A percentile compares a stretch with the other conserved stretches of the same genome.
phyloP scores from a whole-genome alignment of 2,888 invertebrate genomes.

The Latheticus oryzae region DNA sequence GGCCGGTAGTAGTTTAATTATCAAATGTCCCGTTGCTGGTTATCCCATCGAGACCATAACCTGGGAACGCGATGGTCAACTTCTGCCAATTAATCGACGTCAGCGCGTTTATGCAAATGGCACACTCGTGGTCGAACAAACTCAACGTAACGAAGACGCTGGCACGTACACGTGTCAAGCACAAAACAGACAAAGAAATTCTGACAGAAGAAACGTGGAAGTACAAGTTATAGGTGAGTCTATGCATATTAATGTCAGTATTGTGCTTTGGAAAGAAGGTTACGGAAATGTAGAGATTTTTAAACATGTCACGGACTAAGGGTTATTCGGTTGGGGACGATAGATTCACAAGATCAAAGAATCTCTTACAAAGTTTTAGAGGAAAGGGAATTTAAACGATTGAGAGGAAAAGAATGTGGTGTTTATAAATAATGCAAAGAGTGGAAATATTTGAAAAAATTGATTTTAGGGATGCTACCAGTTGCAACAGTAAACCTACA shows the following conservation, averaged over 20 bases:
- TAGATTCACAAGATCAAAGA: constrained; percentile 24
- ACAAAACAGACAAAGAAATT: constrained; percentile 83
- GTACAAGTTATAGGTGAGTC: constrained; percentile 73
- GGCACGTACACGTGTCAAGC: constrained; percentile 93
- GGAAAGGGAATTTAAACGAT: too few species aligned
- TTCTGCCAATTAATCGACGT: constrained; percentile 87
- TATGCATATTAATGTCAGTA: constrained; percentile 26
- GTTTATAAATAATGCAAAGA: too few species aligned
- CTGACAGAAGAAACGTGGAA: constrained; percentile 80
- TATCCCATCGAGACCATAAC: constrained; percentile 88
- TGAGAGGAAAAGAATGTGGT: too few species aligned
- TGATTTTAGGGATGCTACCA: too few species aligned
- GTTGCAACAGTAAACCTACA: too few species aligned
- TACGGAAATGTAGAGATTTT: constrained; percentile 11
- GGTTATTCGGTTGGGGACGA: constrained; percentile 17
- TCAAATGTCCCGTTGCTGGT: constrained; percentile 91
- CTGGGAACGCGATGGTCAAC: constrained; percentile 91
- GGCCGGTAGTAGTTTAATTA: constrained; percentile 84
- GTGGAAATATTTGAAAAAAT: too few species aligned
- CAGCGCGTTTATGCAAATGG: constrained; percentile 90
- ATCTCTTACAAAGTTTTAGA: constrained; percentile 24
- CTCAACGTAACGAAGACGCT: constrained; percentile 86
- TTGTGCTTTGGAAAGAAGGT: constrained; percentile 5
- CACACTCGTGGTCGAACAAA: constrained; percentile 86
- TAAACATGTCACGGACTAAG: constrained; percentile 14